phyloP scores from a whole-genome alignment of 2,113 vertebrate species.

The Marcusenius ussheri region DNA sequence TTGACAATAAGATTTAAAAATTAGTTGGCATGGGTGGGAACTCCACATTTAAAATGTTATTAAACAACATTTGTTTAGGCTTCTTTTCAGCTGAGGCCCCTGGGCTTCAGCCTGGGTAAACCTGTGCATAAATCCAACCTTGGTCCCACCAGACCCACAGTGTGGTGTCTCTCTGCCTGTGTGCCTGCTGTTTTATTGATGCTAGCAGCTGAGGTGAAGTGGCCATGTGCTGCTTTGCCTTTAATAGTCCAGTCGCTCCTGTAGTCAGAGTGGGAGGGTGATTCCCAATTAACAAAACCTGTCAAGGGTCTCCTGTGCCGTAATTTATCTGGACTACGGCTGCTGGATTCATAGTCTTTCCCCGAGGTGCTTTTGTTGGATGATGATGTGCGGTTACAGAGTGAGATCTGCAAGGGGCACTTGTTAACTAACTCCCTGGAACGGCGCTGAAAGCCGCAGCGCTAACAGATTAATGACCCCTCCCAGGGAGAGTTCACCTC shows the following conservation, averaged over 20 bases:
- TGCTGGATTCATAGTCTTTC: constrained; percentile 11
- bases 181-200: background rate
- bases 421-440: background rate
- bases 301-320: background rate
- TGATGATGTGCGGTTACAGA: background rate
- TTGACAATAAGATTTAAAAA: background rate
- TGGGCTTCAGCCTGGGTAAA: background rate
- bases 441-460: background rate
- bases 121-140: background rate
- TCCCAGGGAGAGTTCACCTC: background rate
- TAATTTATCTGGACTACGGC: background rate
- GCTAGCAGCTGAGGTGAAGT: background rate
- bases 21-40: background rate
- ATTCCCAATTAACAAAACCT: background rate
- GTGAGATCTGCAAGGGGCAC: background rate
- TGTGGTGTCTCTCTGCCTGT: background rate
- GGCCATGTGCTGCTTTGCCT: background rate
- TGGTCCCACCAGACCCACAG: background rate
- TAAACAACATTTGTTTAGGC: background rate
- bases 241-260: background rate
- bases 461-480: constrained; percentile 19
- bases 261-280: background rate
- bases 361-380: background rate
- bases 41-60: background rate
- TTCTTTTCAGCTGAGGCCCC: background rate